These are phyloP conservation scores for Eudemis profundana DNA, from an alignment of 2,888 invertebrate genomes.

Conservation along the genomic window DNA sequence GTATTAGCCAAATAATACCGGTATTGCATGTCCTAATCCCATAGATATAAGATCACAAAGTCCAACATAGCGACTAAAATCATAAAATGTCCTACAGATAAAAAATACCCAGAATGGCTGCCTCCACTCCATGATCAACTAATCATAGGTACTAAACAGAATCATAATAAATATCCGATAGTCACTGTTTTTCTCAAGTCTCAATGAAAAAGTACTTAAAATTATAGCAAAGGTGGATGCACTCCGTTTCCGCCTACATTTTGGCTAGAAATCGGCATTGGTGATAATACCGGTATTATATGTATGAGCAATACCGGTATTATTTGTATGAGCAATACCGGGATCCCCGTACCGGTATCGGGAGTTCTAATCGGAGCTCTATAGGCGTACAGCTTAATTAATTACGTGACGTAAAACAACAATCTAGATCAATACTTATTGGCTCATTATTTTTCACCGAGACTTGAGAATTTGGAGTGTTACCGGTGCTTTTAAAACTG, in stretches of 20 bases:
- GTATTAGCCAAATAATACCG: too few species aligned
- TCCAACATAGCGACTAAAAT: conserved; percentile 19
- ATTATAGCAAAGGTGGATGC: too few species aligned
- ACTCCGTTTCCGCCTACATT: too few species aligned
- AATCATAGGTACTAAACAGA: conserved; percentile 41
- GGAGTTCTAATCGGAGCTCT: too few species aligned
- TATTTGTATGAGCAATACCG: neutral
- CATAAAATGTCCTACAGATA: conserved; percentile 40
- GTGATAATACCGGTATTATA: too few species aligned
- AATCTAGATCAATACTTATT: too few species aligned
- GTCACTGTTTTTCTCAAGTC: conserved; percentile 4
- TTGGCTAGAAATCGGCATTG: too few species aligned
- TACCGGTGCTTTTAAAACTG: neutral
- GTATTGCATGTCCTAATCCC: too few species aligned
- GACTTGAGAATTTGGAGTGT: neutral
- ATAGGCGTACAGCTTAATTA: too few species aligned
- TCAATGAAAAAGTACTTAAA: conserved; percentile 7
- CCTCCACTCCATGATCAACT: conserved; percentile 43
- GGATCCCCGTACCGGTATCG: neutral
- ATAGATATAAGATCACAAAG: conserved; percentile 8
- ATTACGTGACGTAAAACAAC: too few species aligned
- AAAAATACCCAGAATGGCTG: conserved; percentile 44
- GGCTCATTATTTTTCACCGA: neutral
- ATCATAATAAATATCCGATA: conserved; percentile 27
- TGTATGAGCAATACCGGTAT: too few species aligned